phyloP scores from a whole-genome alignment of 2,113 vertebrate genomes.

The Ophthalmolycus amberensis region DNA sequence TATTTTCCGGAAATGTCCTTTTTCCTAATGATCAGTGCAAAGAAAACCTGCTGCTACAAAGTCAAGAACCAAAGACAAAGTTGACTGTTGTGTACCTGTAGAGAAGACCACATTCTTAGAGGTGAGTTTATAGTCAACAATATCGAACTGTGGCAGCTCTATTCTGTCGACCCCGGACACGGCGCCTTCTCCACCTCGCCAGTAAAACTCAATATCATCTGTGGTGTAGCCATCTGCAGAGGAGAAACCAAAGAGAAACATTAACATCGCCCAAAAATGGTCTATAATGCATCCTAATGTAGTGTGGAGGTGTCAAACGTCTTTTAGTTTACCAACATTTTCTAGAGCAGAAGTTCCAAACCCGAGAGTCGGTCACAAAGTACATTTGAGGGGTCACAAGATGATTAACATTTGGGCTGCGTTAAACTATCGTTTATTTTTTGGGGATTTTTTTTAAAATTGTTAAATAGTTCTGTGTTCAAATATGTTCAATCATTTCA shows the following conservation, averaged over 20 bases:
- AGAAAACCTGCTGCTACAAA: neutral
- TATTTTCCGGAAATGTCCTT: neutral
- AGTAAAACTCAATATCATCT: constrained; percentile 99
- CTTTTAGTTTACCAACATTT: neutral
- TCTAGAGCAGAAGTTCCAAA: neutral
- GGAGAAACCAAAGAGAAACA: constrained; percentile 42
- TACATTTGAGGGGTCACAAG: neutral
- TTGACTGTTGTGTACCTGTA: constrained; percentile 85
- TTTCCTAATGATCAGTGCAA: neutral
- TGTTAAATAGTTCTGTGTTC: neutral
- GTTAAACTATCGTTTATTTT: neutral
- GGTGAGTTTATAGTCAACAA: constrained; percentile 97
- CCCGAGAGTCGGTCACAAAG: neutral
- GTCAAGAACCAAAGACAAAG: neutral
- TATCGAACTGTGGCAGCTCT: constrained; percentile 98
- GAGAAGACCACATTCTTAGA: constrained; percentile 99
- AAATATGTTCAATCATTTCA: neutral
- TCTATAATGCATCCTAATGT: constrained; percentile 5
- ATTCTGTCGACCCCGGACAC: constrained; percentile 97
- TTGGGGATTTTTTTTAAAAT: neutral
- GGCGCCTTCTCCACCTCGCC: constrained; percentile 94
- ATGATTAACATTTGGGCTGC: neutral
- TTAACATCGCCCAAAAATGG: constrained; percentile 24
- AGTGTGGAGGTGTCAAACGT: constrained; percentile 1
- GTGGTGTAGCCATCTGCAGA: constrained; percentile 97